Conservation (phyloP, 2,113 vertebrate species). For the Tricholaema leucomelas region DNA sequence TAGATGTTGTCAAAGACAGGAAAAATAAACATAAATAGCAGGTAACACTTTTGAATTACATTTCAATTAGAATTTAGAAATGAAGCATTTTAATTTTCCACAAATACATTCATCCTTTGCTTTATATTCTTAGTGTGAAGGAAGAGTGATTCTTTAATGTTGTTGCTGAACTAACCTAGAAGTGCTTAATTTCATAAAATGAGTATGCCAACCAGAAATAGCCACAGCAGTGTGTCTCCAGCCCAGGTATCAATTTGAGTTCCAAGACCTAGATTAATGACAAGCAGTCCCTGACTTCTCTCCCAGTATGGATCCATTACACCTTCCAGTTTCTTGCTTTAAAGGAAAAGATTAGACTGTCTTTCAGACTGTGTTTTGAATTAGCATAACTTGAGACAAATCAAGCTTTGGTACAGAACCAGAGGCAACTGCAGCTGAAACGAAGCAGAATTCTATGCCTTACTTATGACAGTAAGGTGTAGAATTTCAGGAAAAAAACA, state of each 20-base stretch:
- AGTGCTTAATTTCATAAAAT: not conserved
- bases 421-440: not conserved
- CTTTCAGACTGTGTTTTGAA: not conserved
- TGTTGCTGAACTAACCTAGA: not conserved
- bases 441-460: not conserved
- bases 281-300: not conserved
- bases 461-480: accelerated
- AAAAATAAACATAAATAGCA: not conserved
- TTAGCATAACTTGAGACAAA: not conserved
- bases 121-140: not conserved
- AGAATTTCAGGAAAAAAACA: not conserved
- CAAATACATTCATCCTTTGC: not conserved
- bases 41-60: not conserved
- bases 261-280: not conserved
- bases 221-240: accelerated
- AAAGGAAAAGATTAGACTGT: not conserved
- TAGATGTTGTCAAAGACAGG: not conserved
- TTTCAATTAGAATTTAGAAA: not conserved
- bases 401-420: not conserved
- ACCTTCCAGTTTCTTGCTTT: not conserved
- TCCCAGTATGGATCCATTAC: not conserved
- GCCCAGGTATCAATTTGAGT: accelerated
- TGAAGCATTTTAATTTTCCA: not conserved
- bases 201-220: not conserved
- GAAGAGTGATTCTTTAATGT: not conserved